Conservation (phyloP, 2,797 vertebrate genomes). For the Clarias fuscus region DNA sequence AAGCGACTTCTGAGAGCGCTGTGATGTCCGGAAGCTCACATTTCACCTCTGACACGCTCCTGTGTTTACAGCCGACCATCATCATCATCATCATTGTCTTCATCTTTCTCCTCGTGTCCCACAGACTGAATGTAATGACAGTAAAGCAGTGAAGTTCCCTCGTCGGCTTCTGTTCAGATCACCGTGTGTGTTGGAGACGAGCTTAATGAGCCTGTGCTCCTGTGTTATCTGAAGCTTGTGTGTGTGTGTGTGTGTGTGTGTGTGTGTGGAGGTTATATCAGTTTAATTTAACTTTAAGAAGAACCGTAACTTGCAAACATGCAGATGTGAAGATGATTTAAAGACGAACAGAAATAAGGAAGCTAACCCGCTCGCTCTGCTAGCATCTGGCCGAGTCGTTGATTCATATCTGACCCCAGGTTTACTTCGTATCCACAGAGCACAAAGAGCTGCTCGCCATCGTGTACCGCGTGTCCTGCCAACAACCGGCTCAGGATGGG, state of each 20-base stretch:
- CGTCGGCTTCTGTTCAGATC: background rate
- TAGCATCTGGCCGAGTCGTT: background rate
- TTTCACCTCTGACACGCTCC: background rate
- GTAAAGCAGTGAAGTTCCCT: background rate
- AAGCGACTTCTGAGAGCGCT: background rate
- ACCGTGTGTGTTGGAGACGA: background rate
- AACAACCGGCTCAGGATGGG: background rate
- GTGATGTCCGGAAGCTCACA: background rate
- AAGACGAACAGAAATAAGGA: slow-evolving; percentile 2
- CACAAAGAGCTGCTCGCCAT: background rate
- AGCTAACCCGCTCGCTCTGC: background rate
- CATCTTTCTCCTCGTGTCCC: background rate
- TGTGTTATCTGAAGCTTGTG: background rate
- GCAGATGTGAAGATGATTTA: background rate
- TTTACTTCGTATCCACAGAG: background rate
- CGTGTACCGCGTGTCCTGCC: background rate
- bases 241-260: background rate
- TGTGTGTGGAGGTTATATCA: background rate
- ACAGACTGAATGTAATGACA: background rate
- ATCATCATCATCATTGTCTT: too few relatives aligned
- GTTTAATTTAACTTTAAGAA: background rate
- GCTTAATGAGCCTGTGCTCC: background rate
- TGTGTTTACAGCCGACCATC: too few relatives aligned
- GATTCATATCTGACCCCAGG: background rate
- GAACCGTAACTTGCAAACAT: background rate